Conservation (phyloP, 2,888 invertebrate species). For the Metellina segmentata region DNA sequence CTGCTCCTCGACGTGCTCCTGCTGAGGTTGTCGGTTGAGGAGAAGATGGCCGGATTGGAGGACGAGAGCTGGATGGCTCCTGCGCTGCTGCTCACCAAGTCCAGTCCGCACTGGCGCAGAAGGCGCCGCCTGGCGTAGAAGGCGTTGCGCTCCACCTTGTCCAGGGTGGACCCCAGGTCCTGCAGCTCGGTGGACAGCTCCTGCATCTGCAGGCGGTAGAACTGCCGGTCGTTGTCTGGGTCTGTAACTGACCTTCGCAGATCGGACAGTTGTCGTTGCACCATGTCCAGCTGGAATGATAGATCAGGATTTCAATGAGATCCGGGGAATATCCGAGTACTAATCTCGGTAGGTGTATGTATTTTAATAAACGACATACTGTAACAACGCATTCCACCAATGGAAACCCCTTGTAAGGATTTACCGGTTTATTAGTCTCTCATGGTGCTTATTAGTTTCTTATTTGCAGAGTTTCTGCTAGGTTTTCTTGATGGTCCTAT, state of each 20-base stretch:
- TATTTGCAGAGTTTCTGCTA: no score
- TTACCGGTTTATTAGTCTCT: no score
- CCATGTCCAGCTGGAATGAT: conserved; percentile 62
- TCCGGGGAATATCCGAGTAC: no score
- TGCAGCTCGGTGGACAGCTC: conserved; percentile 62
- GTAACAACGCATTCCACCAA: no score
- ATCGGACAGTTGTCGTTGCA: conserved; percentile 61
- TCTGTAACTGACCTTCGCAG: conserved; percentile 16
- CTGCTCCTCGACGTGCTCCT: conserved; percentile 21
- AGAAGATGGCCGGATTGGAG: conserved; percentile 31
- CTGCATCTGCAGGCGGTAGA: conserved; percentile 55
- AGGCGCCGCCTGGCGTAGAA: conserved; percentile 42
- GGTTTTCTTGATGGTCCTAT: no score
- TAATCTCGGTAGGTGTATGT: no score
- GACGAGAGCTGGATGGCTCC: conserved; percentile 25
- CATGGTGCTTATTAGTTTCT: no score
- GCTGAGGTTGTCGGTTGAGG: conserved; percentile 38
- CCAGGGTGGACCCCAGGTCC: conserved; percentile 47
- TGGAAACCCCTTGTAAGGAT: no score
- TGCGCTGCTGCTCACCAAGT: not conserved
- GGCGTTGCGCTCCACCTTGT: conserved; percentile 45
- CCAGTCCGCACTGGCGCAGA: conserved; percentile 41
- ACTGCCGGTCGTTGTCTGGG: conserved; percentile 43
- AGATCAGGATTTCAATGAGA: not conserved
- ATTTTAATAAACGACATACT: no score